Conservation (phyloP, 2,797 vertebrate genomes). For the Kryptolebias ocellatus region DNA sequence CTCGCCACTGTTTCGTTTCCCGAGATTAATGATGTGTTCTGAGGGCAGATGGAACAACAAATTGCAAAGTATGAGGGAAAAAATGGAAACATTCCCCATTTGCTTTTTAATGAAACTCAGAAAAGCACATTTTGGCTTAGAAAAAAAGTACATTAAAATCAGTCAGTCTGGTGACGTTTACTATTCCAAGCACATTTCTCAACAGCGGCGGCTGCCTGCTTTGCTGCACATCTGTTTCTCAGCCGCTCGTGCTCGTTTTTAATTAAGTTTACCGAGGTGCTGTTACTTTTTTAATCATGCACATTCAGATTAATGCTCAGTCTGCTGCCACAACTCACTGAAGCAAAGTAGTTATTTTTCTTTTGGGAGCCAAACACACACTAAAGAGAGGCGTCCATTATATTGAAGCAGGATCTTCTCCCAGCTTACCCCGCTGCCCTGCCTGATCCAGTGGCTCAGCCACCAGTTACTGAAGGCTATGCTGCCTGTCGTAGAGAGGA, state of each 20-base stretch:
- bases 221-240: slow-evolving; percentile 75
- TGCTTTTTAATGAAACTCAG: slow-evolving; percentile 57
- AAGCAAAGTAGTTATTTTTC: slow-evolving; percentile 47
- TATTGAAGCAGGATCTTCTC: slow-evolving; percentile 7
- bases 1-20: slow-evolving; percentile 74
- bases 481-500: slow-evolving; percentile 85
- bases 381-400: slow-evolving; percentile 17
- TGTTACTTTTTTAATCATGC: slow-evolving; percentile 71
- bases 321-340: slow-evolving; percentile 42
- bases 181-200: slow-evolving; percentile 70
- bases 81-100: slow-evolving; percentile 42
- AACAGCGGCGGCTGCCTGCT: slow-evolving; percentile 54
- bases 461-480: slow-evolving; percentile 88
- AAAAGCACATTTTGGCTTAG: slow-evolving; percentile 41
- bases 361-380: slow-evolving; percentile 39
- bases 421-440: slow-evolving; percentile 86
- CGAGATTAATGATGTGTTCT: slow-evolving; percentile 82
- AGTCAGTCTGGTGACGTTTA: slow-evolving; percentile 56
- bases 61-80: slow-evolving; percentile 54
- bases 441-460: slow-evolving; percentile 88
- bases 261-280: slow-evolving; percentile 70
- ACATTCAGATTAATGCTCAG: slow-evolving; percentile 70
- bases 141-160: slow-evolving; percentile 46
- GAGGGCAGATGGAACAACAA: slow-evolving; percentile 75
- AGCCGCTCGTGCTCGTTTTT: slow-evolving; percentile 65